These are phyloP conservation scores for Myzus persicae DNA, from an alignment of 1,140 invertebrate species.

Conservation along the genomic window DNA sequence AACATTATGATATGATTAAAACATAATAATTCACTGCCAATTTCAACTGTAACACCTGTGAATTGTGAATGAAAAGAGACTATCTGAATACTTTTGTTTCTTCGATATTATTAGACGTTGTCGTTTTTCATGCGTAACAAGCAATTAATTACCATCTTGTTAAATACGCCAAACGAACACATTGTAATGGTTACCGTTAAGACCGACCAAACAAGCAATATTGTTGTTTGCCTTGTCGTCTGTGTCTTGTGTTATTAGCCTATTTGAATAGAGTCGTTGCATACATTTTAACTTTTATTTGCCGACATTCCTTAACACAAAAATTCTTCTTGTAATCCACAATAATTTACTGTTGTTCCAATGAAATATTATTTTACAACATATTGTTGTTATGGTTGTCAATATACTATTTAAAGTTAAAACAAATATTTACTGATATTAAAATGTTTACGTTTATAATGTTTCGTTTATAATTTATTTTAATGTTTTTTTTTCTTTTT, in stretches of 20 bases:
- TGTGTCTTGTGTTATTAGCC: not conserved
- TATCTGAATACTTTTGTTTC: not conserved
- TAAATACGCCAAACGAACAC: not conserved
- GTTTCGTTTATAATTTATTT: not conserved
- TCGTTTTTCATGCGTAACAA: not conserved
- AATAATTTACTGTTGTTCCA: not conserved
- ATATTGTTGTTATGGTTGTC: constrained; percentile 3
- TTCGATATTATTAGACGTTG: not conserved
- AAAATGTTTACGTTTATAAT: not conserved
- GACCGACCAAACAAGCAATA: not conserved
- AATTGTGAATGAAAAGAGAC: constrained; percentile 3
- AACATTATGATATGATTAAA: not conserved
- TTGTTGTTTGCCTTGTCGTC: not conserved
- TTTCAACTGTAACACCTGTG: not conserved
- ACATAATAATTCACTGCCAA: constrained; percentile 37
- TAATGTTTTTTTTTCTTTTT: not conserved
- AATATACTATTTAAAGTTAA: constrained; percentile 14
- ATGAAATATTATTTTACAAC: not conserved
- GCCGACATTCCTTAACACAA: constrained; percentile 9
- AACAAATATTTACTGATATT: constrained; percentile 23
- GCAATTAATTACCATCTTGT: not conserved
- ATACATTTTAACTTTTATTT: not conserved
- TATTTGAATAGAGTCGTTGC: not conserved
- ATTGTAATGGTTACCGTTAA: not conserved
- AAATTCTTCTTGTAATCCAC: not conserved